phyloP scores from a whole-genome alignment of 2,888 invertebrate species.

The Acrobasis repandana region DNA sequence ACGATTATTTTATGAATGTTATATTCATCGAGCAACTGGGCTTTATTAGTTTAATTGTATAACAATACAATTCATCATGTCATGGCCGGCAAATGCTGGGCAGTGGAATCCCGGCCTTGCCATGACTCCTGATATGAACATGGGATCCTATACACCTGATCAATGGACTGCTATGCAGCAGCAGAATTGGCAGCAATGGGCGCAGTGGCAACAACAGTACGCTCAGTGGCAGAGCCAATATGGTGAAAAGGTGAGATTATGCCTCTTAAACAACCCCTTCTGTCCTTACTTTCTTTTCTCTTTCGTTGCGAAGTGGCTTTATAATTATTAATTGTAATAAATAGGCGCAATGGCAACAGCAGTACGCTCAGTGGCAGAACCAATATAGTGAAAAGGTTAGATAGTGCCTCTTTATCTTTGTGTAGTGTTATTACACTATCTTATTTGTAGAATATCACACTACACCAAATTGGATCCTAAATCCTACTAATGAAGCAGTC shows the following conservation, averaged over 20 bases:
- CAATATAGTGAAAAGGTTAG: too few species aligned
- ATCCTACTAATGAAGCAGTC: too few species aligned
- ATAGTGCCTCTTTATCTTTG: too few species aligned
- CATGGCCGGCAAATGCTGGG: conserved; percentile 63
- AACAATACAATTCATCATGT: conserved; percentile 48
- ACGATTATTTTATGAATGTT: background rate
- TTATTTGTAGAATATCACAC: too few species aligned
- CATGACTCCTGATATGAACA: conserved; percentile 57
- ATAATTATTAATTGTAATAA: too few species aligned
- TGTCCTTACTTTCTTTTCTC: too few species aligned
- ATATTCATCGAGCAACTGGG: background rate
- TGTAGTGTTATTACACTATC: too few species aligned
- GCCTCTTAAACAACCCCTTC: too few species aligned
- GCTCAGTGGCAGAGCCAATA: conserved; percentile 90
- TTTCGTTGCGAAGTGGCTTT: too few species aligned
- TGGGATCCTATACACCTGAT: conserved; percentile 82
- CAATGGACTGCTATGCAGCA: conserved; percentile 88
- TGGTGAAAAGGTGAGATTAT: conserved; percentile 85
- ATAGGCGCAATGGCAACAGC: too few species aligned
- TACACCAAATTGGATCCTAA: too few species aligned
- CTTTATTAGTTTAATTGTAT: background rate
- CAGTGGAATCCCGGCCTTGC: conserved; percentile 61
- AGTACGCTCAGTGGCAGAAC: too few species aligned
- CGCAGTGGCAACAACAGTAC: conserved; percentile 90
- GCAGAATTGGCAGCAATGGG: conserved; percentile 89